Evolutionary conservation across 2,888 invertebrate species (phyloP), one percentile per base, ranked within the genome.

Genomic region (Myopa testacea): DNA sequence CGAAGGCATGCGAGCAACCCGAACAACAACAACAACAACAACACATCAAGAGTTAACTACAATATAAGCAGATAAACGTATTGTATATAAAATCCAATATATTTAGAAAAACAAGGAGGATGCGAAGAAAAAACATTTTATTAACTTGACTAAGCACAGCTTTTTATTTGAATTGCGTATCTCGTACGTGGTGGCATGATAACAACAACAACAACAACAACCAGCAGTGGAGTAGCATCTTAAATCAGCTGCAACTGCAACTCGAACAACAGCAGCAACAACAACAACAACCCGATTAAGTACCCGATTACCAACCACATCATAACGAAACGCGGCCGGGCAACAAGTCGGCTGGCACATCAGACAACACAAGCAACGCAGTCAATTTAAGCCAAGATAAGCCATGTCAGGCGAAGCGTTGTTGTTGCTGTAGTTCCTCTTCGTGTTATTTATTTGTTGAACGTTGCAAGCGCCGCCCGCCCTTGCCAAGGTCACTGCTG

Each of bases 401-500:
- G 19, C 67, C 67, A 67, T n/a, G 67, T 67, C 67, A 40, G 37
- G 40, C 67, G n/a, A 37, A 38, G 16, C 38, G 37, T 37, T 10
- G 65, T n/a, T 69, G 45, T 69, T 69, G 45, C 19, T 67, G 50
- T 45, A 10, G 68, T 52, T 69, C 19, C 19, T 50, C 45, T 19
- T 69, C 38, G 4, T 5, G 37, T 68, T 5, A 14, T 19, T 68
- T 50, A n/a, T 69, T 19, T 71, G 71, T 71, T 71, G 26, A 34
- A 34, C 71, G 58, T 71, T 10, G 50, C 50, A 14, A 34, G 71
- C 71, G 71, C 45, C 45, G 45, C 71, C 45, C 45, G 45, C 71
- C 71, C 71, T 71, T 71, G 71, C n/a, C 71, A 71, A 71, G 71
- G 71, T 71, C 71, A 71, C 55, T 38, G 37, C n/a, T 67, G 67